Conservation (phyloP, 2,113 vertebrate genomes). For the Tiliqua scincoides region DNA sequence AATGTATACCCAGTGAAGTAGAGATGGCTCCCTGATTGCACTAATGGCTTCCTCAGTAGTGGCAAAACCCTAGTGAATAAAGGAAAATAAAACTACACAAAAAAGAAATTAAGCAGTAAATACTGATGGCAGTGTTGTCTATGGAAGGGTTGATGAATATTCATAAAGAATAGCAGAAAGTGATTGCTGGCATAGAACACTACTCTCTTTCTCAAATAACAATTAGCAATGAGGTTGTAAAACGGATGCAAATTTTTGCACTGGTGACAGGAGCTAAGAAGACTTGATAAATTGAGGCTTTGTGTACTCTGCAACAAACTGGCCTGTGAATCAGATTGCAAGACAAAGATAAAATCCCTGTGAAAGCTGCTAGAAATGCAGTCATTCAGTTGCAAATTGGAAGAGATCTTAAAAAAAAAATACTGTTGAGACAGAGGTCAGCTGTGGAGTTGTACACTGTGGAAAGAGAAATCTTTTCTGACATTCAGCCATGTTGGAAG, state of each 20-base stretch:
- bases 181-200: constrained; percentile 25
- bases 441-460: background rate
- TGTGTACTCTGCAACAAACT: constrained; percentile 19
- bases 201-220: constrained; percentile 56
- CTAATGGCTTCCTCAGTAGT: constrained; percentile 4
- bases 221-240: constrained; percentile 52
- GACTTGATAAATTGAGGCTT: constrained; percentile 37
- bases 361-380: background rate
- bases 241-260: constrained; percentile 48
- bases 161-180: constrained; percentile 45
- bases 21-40: background rate
- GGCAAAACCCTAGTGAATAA: constrained; percentile 31
- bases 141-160: constrained; percentile 60
- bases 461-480: background rate
- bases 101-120: constrained; percentile 54
- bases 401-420: background rate
- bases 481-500: background rate
- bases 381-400: background rate
- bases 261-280: constrained; percentile 45
- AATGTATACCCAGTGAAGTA: background rate
- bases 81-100: constrained; percentile 43
- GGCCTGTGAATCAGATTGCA: constrained; percentile 16
- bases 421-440: background rate
- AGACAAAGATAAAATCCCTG: constrained; percentile 28
- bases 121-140: constrained; percentile 25